phyloP scores from a whole-genome alignment of 2,888 invertebrate genomes.

The Anoplius nigerrimus region DNA sequence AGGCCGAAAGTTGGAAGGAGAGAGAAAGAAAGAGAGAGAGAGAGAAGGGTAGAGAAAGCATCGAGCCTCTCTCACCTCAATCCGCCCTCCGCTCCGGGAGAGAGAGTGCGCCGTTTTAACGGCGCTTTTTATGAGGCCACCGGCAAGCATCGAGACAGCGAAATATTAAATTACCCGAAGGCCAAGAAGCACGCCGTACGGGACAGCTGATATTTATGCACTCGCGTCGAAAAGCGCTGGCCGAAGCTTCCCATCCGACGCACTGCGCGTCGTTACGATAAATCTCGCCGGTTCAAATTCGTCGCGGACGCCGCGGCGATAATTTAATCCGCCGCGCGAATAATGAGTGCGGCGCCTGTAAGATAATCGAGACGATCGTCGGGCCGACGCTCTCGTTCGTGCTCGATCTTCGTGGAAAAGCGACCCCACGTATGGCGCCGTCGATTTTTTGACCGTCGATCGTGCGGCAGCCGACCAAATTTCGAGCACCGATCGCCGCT shows the following conservation, averaged over 20 bases:
- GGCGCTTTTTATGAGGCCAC: conserved; percentile 20
- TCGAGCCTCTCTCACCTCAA: background rate
- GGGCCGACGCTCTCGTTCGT: background rate
- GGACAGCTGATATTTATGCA: conserved; percentile 50
- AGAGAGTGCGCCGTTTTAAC: conserved; percentile 26
- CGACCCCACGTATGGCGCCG: too few species aligned
- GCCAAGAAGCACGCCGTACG: conserved; percentile 22
- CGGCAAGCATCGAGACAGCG: conserved; percentile 31
- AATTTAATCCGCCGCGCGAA: conserved; percentile 29
- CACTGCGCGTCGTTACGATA: conserved; percentile 49
- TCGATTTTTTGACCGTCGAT: background rate
- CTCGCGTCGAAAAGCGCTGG: conserved; percentile 36
- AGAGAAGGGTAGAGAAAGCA: too few species aligned
- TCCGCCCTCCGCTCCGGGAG: conserved; percentile 9
- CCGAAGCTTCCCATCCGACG: background rate
- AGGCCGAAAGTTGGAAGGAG: too few species aligned
- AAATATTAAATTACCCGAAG: conserved; percentile 55
- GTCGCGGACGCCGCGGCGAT: conserved; percentile 19
- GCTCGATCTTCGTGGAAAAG: too few species aligned
- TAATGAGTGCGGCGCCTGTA: conserved; percentile 4
- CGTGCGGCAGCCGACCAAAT: background rate
- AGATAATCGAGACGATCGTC: too few species aligned
- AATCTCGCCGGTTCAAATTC: conserved; percentile 47
- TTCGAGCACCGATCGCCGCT: background rate
- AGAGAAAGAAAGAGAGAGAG: too few species aligned